Conservation (phyloP, 1,140 invertebrate species). For the Drosophila navojoa region DNA sequence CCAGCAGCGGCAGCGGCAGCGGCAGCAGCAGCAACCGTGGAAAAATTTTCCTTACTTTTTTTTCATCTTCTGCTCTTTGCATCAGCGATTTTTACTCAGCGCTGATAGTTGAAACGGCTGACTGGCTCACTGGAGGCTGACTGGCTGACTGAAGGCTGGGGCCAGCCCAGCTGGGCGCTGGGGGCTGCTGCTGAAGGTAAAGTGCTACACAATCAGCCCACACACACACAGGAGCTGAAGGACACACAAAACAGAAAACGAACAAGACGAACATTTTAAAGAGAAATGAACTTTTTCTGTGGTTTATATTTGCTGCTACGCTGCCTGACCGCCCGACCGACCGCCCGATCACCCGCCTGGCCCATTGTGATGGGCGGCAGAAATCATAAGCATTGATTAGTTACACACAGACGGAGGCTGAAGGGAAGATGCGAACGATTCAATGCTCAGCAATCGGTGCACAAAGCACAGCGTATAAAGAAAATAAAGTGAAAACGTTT, state of each 20-base stretch:
- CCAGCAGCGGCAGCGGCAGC: conserved; percentile 13
- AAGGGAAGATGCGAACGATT: background rate
- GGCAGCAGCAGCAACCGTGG: conserved; percentile 27
- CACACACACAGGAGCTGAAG: conserved; percentile 19
- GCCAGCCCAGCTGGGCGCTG: background rate
- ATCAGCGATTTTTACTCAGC: conserved; percentile 79
- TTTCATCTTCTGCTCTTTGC: conserved; percentile 39
- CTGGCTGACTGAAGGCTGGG: background rate
- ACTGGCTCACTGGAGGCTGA: conserved; percentile 37
- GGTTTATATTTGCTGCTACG: conserved; percentile 37
- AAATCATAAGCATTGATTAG: conserved; percentile 67
- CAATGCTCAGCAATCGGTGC: background rate
- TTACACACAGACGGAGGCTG: conserved; percentile 34
- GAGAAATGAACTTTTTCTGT: conserved; percentile 26
- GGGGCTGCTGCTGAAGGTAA: conserved; percentile 38
- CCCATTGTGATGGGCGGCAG: background rate
- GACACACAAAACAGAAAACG: conserved; percentile 13
- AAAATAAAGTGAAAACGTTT: conserved; percentile 15
- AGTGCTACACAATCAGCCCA: background rate
- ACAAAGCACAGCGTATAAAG: conserved; percentile 29
- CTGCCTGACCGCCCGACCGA: background rate
- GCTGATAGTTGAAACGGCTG: conserved; percentile 68
- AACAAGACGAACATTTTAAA: conserved; percentile 31
- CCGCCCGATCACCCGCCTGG: no score
- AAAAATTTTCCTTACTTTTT: conserved; percentile 55